Evolutionary conservation across 2,113 vertebrate genomes (phyloP), one percentile per base, ranked within the genome.

Genomic region (Polypterus bichir): DNA sequence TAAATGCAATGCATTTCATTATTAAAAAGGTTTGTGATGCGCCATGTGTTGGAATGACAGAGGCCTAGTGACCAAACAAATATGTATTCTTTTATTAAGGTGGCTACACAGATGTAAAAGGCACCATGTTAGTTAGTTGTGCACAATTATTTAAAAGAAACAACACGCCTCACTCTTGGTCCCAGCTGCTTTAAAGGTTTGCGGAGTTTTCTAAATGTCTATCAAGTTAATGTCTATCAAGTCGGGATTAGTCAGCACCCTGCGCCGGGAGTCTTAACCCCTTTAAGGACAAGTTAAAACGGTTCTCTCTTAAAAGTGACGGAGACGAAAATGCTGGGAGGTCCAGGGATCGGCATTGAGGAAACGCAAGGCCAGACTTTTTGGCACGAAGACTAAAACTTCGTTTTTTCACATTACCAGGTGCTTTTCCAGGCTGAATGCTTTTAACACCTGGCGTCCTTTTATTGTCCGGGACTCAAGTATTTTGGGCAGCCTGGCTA

Each of bases 161-260:
- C 27, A 27, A 27, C 27, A 27, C 27, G 27, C 27, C 27, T 27
- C 27, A 27, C 27, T 27, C 27, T 27, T 27, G 27, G 27, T 27
- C 27, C 27, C 27, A 27, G 27, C 27, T 27, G 27, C 27, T 27
- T 27, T 27, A 27, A 27, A 27, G 27, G 2, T 27, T 27, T 27
- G 52, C 62, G 51, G 65, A 68, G 48, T 59, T 63, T 63, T 66
- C 9, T 49, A 57, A 81, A 79, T 81, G 75, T 69, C 75, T 77
- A 78, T 77, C 77, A 71, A 71, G 73, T 77, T 77, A 81, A 79
- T 81, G 75, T 69, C 75, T 77, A 78, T 77, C 77, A 71, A 71
- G 73, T 77, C 75, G 79, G 77, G 71, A 62, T 70, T 59, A 62
- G 63, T 68, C 62, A 64, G 71, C 68, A 69, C 73, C 69, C 57